Evolutionary conservation across 2,797 vertebrate species (phyloP).

Genomic region (Euthynnus affinis): DNA sequence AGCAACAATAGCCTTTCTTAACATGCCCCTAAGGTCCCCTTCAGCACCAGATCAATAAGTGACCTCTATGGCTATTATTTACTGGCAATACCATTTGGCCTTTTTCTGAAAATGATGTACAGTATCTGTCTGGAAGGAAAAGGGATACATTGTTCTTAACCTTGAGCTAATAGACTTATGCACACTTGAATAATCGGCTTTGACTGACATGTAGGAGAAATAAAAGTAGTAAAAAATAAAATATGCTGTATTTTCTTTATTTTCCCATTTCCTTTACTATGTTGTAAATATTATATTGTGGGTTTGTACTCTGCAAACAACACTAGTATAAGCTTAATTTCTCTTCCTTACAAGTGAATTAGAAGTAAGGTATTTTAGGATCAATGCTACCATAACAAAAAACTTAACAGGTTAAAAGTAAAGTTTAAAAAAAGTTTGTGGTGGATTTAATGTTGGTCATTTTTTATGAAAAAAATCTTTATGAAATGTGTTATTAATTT

Average conservation of each 20-base stretch:
- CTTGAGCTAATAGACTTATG: conserved; percentile 53
- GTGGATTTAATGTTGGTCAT: neutral
- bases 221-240: conserved; percentile 3
- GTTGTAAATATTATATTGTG: neutral
- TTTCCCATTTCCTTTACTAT: neutral
- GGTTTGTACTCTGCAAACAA: neutral
- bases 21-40: conserved; percentile 82
- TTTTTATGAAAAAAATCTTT: neutral
- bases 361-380: neutral
- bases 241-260: neutral
- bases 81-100: conserved; percentile 68
- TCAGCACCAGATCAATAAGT: conserved; percentile 81
- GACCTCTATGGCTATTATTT: conserved; percentile 79
- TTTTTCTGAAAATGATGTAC: conserved; percentile 74
- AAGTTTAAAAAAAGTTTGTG: conserved; percentile 10
- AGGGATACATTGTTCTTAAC: conserved; percentile 58
- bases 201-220: conserved; percentile 20
- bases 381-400: neutral
- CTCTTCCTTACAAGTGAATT: neutral
- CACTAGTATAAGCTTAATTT: neutral
- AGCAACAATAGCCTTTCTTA: conserved; percentile 78
- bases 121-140: conserved; percentile 63
- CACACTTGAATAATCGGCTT: conserved; percentile 1
- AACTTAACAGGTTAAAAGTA: neutral
- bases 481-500: neutral